Evolutionary conservation across 2,113 vertebrate genomes (phyloP).

Genomic region (Gavialis gangeticus): DNA sequence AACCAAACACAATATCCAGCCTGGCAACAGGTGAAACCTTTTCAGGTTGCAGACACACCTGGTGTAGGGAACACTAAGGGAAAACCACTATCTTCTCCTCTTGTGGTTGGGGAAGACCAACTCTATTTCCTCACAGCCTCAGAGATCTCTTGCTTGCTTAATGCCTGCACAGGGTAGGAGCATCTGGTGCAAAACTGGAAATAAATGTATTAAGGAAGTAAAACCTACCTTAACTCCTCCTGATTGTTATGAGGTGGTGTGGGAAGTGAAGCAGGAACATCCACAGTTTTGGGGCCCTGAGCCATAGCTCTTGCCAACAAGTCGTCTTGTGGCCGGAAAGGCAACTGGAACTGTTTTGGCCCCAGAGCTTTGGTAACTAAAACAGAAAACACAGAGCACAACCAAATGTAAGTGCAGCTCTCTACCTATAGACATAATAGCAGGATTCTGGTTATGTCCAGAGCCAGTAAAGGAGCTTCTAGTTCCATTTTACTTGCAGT

Average conservation of each 20-base stretch:
- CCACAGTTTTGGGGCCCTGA: conserved; percentile 90
- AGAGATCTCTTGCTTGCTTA: not conserved
- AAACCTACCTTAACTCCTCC: conserved; percentile 91
- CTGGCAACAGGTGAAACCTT: not conserved
- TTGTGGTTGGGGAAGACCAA: not conserved
- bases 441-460: not conserved
- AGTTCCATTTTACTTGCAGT: not conserved
- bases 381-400: conserved; percentile 46
- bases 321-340: conserved; percentile 90
- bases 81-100: not conserved
- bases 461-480: not conserved
- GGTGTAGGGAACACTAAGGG: fast-evolving
- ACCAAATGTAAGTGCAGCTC: not conserved
- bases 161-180: not conserved
- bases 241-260: conserved; percentile 98
- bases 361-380: conserved; percentile 92
- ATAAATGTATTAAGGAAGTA: not conserved
- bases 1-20: not conserved
- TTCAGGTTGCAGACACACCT: not conserved
- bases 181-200: not conserved
- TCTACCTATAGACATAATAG: fast-evolving
- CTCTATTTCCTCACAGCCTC: not conserved
- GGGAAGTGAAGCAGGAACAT: conserved; percentile 95
- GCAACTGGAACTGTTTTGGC: conserved; percentile 89
- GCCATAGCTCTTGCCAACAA: conserved; percentile 87